A percentile compares a stretch with the other conserved stretches of the same genome.
phyloP scores from a whole-genome alignment of 1,140 invertebrate species.

The Chironomus striatipennis region DNA sequence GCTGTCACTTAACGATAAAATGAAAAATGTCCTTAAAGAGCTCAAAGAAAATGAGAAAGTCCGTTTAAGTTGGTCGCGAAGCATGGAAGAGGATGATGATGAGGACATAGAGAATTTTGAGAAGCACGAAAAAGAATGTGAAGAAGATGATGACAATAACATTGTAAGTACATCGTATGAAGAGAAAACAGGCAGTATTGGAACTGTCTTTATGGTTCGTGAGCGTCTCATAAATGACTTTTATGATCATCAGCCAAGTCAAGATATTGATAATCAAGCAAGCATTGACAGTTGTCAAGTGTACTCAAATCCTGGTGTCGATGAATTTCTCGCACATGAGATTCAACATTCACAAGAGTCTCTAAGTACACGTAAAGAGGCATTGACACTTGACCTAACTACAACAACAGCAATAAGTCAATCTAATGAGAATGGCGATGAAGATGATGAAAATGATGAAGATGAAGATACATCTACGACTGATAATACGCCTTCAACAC shows the following conservation, averaged over 20 bases:
- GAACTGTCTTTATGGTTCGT: conserved; percentile 17
- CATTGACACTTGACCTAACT: not conserved
- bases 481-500: conserved; percentile 3
- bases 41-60: conserved; percentile 39
- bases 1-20: conserved; percentile 40
- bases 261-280: conserved; percentile 16
- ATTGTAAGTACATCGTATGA: not conserved
- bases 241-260: not conserved
- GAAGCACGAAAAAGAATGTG: not conserved
- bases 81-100: conserved; percentile 36
- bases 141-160: not conserved
- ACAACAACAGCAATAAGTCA: not conserved
- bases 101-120: conserved; percentile 28
- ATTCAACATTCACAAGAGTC: not conserved
- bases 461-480: not conserved
- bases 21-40: conserved; percentile 41
- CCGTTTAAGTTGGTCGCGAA: conserved; percentile 41
- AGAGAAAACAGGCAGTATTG: not conserved
- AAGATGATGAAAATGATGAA: conserved; percentile 21
- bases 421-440: not conserved
- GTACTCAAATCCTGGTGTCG: conserved; percentile 4
- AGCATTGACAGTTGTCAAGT: not conserved
- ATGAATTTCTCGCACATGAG: conserved; percentile 2
- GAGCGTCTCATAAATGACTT: not conserved
- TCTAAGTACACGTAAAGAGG: not conserved